These are phyloP conservation scores for Sterrhoptilus dennistouni DNA, from an alignment of 2,113 vertebrate genomes.

Conservation along the genomic window DNA sequence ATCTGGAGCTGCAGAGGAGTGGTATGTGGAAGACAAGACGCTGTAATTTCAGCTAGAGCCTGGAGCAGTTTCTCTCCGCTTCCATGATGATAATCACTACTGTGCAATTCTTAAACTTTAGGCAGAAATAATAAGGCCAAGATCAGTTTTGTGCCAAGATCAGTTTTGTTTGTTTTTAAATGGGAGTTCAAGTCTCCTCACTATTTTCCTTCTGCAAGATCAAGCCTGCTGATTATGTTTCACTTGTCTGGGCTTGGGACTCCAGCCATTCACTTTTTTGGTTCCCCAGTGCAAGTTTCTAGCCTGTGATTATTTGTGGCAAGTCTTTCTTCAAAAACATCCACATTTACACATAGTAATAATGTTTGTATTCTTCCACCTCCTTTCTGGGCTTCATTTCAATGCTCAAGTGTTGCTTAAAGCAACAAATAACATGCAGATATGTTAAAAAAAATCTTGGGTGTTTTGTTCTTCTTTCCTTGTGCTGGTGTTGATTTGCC, in stretches of 20 bases:
- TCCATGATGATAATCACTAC: slow-evolving; percentile 30
- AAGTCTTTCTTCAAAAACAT: slow-evolving; percentile 14
- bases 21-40: neutral
- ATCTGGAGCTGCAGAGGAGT: neutral
- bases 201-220: slow-evolving; percentile 25
- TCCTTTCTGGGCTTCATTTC: slow-evolving; percentile 33
- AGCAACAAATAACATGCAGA: slow-evolving; percentile 23
- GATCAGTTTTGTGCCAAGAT: slow-evolving; percentile 15
- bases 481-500: neutral
- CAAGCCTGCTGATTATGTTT: slow-evolving; percentile 31
- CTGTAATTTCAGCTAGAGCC: neutral
- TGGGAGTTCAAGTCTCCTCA: neutral
- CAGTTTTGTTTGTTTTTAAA: slow-evolving; percentile 39
- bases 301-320: slow-evolving; percentile 4
- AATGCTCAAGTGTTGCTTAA: slow-evolving; percentile 14
- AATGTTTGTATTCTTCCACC: slow-evolving; percentile 2
- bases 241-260: slow-evolving; percentile 36
- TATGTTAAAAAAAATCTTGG: neutral
- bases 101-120: slow-evolving; percentile 1
- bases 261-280: slow-evolving; percentile 11
- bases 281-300: neutral
- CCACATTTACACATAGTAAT: neutral
- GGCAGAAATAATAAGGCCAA: slow-evolving; percentile 3
- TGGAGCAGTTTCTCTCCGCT: neutral
- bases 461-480: neutral